Base-by-base conservation (phyloP, 2,888 invertebrate species). In the Diploptera punctata region DNA sequence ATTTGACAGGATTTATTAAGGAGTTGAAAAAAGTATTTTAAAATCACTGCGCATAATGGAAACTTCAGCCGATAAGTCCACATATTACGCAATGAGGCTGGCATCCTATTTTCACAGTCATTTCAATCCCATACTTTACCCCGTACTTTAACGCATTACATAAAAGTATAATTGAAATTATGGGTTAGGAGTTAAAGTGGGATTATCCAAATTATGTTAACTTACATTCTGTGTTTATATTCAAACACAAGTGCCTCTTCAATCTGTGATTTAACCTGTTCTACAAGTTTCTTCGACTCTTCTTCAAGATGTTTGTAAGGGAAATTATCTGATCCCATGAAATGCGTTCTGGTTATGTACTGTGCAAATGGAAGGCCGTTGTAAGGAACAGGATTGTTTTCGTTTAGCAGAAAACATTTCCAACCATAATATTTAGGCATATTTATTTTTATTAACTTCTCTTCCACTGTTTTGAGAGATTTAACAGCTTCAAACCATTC, bases 391-490 rank as follows among this genome's bases (percentile, higher is more conserved):
- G 77, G 77, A 62, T 87, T 82, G 10, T n/a, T n/a, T 79, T 93
- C 93, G 1, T 83, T 81, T 3, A 94, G 80, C 78, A 88, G 82
- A 1, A 89, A 81, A 72, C 88, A 87, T 78, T 87, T 87, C 85
- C 89, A 94, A 1, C 95, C 95, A 81, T 93, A 95, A 81, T 91
- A 94, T 65, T 87, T 87, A 0, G 93, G 93, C 89, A 94, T 91
- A 81, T 95, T 95, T 26, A 95, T 79, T 77, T 92, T 93, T 68
- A 94, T 89, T 77, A 93, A 86, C 80, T 96, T 96, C 81, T 94
- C 94, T 83, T 96, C 95, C 0, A 94, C 87, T 0, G 93, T 94
- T 71, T 88, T 86, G 13, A 92, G 78, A 1, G 85, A 81, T 80
- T 87, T 86, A 16, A 95, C 87, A 79, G 88, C 85, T 18, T 90